Evolutionary conservation across 2,113 vertebrate species (phyloP).

Genomic region (Daubentonia madagascariensis): DNA sequence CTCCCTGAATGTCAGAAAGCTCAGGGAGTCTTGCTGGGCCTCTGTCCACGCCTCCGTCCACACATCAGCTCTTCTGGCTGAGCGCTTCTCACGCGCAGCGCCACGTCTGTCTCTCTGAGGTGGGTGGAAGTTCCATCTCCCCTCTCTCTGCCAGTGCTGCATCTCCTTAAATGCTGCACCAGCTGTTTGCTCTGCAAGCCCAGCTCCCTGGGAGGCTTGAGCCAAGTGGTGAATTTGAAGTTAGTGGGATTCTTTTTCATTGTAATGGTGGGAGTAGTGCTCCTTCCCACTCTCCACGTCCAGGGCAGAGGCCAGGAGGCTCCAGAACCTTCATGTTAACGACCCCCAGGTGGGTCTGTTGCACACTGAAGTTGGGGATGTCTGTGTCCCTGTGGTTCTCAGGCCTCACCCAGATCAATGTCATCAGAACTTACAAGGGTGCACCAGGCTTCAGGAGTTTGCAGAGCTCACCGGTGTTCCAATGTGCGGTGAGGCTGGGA

Average conservation of each 20-base stretch:
- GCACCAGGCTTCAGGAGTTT: background rate
- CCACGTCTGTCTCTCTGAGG: background rate
- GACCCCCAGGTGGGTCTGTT: rapidly evolving
- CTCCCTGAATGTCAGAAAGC: background rate
- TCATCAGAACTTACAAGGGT: rapidly evolving
- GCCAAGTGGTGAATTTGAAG: background rate
- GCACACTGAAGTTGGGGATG: background rate
- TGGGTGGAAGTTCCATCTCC: background rate
- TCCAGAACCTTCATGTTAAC: background rate
- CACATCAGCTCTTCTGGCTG: background rate
- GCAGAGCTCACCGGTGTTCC: background rate
- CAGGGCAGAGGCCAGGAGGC: background rate
- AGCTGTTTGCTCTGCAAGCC: background rate
- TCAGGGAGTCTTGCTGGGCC: too few species aligned
- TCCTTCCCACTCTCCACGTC: background rate
- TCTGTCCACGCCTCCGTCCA: too few species aligned
- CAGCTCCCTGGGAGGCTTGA: background rate
- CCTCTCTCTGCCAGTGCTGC: background rate
- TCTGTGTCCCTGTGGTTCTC: too few species aligned
- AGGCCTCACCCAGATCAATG: too few species aligned
- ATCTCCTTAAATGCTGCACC: background rate
- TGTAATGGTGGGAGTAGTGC: too few species aligned
- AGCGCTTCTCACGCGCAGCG: background rate
- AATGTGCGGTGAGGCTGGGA: background rate
- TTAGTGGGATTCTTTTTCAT: background rate